Base-by-base conservation (phyloP, 2,888 invertebrate genomes). In the Diadegma fenestrale region DNA sequence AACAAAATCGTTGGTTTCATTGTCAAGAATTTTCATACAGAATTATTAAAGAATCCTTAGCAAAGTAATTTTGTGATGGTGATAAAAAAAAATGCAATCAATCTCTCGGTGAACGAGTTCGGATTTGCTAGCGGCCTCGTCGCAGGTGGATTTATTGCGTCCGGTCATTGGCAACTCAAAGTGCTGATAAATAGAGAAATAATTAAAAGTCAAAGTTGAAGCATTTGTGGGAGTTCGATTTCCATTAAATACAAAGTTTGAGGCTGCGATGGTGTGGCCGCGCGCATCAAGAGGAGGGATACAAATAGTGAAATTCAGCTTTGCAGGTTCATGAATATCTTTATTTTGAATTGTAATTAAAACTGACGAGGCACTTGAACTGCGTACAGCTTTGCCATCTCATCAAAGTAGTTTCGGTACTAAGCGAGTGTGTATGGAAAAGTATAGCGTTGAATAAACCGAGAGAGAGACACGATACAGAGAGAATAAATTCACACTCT, bases 391-490 rank as follows among this genome's bases (percentile, higher is more conserved):
- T 17, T 5, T 14, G 45, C 58, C 26, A 75, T 63, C 75, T 48
- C 63, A 2, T 10, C 19, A n/a, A 63, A 75, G 45, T 75, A 63
- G 58, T 75, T 63, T 19, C 41, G 41, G 58, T 26, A 19, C 12
- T 43, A 12, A 58, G 58, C 58, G 58, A 12, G 58, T 26, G 58
- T 26, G 22, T 58, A 58, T 19, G 30, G 26, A 19, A 71, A 71
- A 71, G 33, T 54, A 54, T 54, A 33, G 3, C 71, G 19, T 19
- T 71, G n/a, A 54, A 71, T 71, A 71, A 12, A 71, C 51, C 37
- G 51, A 54, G 33, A 33, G 1, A 37, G 51, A 54, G 33, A 33
- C 8, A 37, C n/a, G n/a, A 71, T 12, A 19, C 64, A 66, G 66
- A 41, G 37, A 66, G 12, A 41, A 66, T 37, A 66, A 43, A 68